Conservation (phyloP, 2,888 invertebrate genomes). For the Cabera pusaria region DNA sequence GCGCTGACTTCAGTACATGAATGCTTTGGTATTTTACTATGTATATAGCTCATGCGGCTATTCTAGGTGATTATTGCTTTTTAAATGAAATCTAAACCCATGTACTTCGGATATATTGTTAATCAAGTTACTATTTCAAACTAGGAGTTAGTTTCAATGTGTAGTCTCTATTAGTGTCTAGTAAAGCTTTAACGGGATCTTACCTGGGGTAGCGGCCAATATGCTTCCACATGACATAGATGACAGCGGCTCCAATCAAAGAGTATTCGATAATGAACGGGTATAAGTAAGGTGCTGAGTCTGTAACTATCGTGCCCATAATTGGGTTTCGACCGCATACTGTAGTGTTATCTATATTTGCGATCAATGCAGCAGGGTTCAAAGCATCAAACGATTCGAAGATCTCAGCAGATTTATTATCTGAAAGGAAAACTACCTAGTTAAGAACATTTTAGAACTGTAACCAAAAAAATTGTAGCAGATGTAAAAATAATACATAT, state of each 20-base stretch:
- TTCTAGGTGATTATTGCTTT: too few species aligned
- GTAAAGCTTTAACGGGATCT: conserved; percentile 27
- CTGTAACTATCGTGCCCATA: conserved; percentile 96
- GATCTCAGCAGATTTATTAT: conserved; percentile 67
- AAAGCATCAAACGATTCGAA: conserved; percentile 84
- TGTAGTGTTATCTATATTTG: conserved; percentile 81
- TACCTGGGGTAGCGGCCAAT: conserved; percentile 94
- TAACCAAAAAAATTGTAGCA: too few species aligned
- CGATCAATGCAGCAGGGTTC: conserved; percentile 83
- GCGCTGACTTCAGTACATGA: conserved; percentile 54
- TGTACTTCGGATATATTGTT: too few species aligned
- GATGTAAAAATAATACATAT: neutral
- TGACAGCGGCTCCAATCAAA: conserved; percentile 96
- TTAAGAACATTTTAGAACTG: too few species aligned
- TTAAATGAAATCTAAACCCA: too few species aligned
- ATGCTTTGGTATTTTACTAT: conserved; percentile 27
- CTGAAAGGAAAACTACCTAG: conserved; percentile 66
- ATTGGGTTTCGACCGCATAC: conserved; percentile 93
- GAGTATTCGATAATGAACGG: conserved; percentile 98
- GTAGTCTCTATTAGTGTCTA: neutral
- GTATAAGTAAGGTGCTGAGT: conserved; percentile 96
- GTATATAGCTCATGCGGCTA: conserved; percentile 13
- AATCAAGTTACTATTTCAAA: too few species aligned
- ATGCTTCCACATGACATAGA: conserved; percentile 98
- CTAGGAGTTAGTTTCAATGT: too few species aligned